Base-by-base conservation (phyloP, 1,140 invertebrate species). In the Procambarus virginalis region DNA sequence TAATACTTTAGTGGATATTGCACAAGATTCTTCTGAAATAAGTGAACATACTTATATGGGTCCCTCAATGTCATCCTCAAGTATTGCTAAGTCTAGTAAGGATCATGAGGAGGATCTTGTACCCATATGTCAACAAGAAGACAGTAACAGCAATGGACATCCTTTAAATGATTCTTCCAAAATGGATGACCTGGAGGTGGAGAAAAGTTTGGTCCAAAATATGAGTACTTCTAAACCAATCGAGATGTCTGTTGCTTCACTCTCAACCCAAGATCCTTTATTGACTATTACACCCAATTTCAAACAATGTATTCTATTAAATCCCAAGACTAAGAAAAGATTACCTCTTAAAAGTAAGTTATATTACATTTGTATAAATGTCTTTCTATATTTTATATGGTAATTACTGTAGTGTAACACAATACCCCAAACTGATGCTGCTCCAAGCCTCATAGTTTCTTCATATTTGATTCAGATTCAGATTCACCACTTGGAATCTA, bases 321-420 rank as follows among this genome's bases (percentile, higher is more conserved):
- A 75, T 55, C 2, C 49, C 5, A 85, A 85, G 51, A 45, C 49
- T 20, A 85, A 85, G 45, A 73, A 49, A 22, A 77, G 17, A 55
- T 34, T 85, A 20, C 84, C 84, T 17, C n/a, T 85, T 46, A 85
- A 85, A 75, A 77, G 84, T 87, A 87, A 80, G 77, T 60, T 75
- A 22, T 75, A 3, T 45, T 75, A 22, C 5, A 9, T 22, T 75
- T 12, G 70, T n/a, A 45, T n/a, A 75, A 22, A 4, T 22, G 8
- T 45, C 8, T 45, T 22, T 22, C 8, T 75, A 6, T 75, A 75
- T 4, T 75, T 20, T 75, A 6, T 75, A 8, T 22, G 70, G 1
- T 75, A 45, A n/a, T 75, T n/a, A 1, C 2, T 75, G 70, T 10
- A 75, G n/a, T 45, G 20, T 8, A 45, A 8, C 17, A 22, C 20